phyloP scores from a whole-genome alignment of 2,113 vertebrate genomes.

The Calyptomena viridis region DNA sequence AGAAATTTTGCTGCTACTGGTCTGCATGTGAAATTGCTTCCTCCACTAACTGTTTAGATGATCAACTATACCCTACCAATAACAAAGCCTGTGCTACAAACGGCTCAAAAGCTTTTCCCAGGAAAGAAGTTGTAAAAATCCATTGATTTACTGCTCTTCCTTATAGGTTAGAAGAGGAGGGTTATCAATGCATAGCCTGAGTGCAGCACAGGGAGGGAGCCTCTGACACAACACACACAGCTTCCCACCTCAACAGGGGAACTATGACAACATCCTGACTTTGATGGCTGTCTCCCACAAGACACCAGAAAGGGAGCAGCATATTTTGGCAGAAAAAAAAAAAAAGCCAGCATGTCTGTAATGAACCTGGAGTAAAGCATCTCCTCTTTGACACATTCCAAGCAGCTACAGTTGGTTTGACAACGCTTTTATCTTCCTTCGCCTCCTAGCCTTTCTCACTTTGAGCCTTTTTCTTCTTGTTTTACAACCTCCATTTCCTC shows the following conservation, averaged over 20 bases:
- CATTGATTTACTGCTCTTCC: neutral
- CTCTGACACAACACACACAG: neutral
- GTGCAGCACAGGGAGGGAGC: neutral
- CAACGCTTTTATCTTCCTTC: neutral
- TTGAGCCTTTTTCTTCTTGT: neutral
- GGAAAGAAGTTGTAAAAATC: neutral
- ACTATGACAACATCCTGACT: neutral
- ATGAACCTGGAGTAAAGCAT: neutral
- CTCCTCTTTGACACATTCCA: neutral
- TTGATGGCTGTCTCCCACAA: neutral
- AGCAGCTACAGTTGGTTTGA: neutral
- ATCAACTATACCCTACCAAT: neutral
- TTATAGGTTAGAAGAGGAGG: neutral
- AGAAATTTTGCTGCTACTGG: neutral
- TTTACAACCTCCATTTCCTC: neutral
- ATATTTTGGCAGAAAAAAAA: neutral
- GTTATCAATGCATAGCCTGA: neutral
- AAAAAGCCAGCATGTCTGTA: neutral
- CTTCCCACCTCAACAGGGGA: neutral
- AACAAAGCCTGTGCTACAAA: neutral
- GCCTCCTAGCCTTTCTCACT: neutral
- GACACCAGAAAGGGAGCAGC: neutral
- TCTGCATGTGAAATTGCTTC: neutral
- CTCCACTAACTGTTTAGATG: neutral
- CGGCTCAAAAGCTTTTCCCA: neutral